These are phyloP conservation scores for Serilophus lunatus DNA, from an alignment of 2,113 vertebrate genomes.

Conservation along the genomic window DNA sequence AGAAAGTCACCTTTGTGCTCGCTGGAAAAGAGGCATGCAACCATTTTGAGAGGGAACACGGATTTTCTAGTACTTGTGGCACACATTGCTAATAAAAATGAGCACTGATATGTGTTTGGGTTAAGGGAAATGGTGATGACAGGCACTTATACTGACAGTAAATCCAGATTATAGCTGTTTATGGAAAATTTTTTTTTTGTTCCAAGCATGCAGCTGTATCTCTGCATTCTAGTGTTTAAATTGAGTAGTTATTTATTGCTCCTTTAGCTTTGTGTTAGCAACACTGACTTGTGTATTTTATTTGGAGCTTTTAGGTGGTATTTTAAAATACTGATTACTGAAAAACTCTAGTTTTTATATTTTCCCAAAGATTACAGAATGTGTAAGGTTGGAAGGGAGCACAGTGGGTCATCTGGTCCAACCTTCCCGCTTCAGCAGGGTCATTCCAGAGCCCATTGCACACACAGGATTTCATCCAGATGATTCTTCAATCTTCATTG, in stretches of 20 bases:
- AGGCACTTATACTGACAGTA: neutral
- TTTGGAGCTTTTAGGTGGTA: neutral
- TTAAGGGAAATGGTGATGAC: neutral
- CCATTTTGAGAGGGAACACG: neutral
- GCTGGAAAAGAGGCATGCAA: neutral
- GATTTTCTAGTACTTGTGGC: neutral
- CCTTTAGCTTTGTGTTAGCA: neutral
- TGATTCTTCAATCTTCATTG: neutral
- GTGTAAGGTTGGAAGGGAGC: neutral
- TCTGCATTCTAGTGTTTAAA: neutral
- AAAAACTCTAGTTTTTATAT: neutral
- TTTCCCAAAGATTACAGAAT: neutral
- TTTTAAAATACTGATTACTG: neutral
- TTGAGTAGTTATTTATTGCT: neutral
- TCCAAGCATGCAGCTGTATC: rapidly evolving
- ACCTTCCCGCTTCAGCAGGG: neutral
- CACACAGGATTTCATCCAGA: neutral
- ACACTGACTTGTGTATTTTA: neutral
- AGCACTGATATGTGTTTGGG: rapidly evolving
- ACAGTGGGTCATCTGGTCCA: neutral
- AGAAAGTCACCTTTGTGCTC: too few relatives aligned
- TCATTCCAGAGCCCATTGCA: neutral
- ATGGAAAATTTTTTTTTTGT: neutral
- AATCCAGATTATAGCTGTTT: neutral
- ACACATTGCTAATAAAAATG: neutral